A percentile compares a stretch with the other conserved stretches of the same genome.
Evolutionary conservation across 2,888 invertebrate genomes (phyloP).

Genomic region (Phortica okadai): DNA sequence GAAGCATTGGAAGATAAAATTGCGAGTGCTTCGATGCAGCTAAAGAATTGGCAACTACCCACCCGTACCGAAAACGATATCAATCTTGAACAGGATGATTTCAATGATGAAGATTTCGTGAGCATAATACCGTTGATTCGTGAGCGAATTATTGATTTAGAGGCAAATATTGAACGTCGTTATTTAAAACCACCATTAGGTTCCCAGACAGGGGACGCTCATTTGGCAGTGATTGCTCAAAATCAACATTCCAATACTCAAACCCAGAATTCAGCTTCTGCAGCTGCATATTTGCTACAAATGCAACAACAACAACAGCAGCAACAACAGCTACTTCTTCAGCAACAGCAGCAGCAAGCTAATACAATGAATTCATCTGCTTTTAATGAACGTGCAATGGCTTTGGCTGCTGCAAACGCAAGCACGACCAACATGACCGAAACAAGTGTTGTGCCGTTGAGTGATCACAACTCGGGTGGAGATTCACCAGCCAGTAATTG

Average conservation of each 20-base stretch:
- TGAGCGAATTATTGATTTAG: slow-evolving; percentile 87
- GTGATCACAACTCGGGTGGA: slow-evolving; percentile 68
- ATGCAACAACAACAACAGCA: slow-evolving; percentile 72
- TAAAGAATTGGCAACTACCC: slow-evolving; percentile 91
- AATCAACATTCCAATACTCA: slow-evolving; percentile 76
- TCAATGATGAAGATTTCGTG: slow-evolving; percentile 78
- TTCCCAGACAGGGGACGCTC: slow-evolving; percentile 81
- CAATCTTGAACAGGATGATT: slow-evolving; percentile 77
- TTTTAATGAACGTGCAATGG: slow-evolving; percentile 71
- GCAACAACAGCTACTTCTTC: slow-evolving; percentile 55
- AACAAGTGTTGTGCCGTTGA: slow-evolving; percentile 33
- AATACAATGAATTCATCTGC: slow-evolving; percentile 65
- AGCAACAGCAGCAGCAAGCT: slow-evolving; percentile 45
- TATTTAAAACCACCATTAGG: slow-evolving; percentile 93
- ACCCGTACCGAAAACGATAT: slow-evolving; percentile 78
- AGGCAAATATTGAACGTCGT: slow-evolving; percentile 93
- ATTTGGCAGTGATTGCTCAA: slow-evolving; percentile 79
- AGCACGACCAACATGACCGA: slow-evolving; percentile 41
- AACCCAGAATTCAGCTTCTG: slow-evolving; percentile 75
- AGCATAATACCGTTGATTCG: slow-evolving; percentile 78
- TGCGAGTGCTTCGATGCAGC: slow-evolving; percentile 91
- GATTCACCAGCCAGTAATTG: slow-evolving; percentile 75
- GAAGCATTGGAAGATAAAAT: slow-evolving; percentile 93
- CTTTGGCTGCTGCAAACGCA: slow-evolving; percentile 66
- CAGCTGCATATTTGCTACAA: slow-evolving; percentile 71